Conservation (phyloP, 2,113 vertebrate genomes). For the Megaceryle maxima region DNA sequence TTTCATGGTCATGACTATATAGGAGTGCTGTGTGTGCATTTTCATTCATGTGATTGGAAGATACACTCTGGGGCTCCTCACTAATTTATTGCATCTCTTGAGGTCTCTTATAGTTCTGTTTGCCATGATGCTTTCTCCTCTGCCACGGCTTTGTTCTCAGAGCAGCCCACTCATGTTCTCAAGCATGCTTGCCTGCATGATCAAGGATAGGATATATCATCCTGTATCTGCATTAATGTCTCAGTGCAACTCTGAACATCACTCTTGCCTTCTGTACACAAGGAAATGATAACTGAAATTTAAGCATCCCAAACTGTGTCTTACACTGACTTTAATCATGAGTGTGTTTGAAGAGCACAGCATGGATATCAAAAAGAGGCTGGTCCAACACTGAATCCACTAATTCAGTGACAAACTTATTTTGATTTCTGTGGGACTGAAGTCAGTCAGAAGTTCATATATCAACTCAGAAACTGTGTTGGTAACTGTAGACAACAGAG, state of each 20-base stretch:
- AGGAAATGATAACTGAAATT: background rate
- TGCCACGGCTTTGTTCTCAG: background rate
- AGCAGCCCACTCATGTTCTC: background rate
- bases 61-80: background rate
- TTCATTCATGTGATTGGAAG: background rate
- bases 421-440: background rate
- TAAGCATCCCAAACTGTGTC: background rate
- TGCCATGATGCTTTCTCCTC: background rate
- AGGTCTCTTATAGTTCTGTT: background rate
- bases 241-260: background rate
- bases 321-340: background rate
- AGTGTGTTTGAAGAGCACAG: background rate
- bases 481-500: background rate
- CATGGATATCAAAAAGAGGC: background rate
- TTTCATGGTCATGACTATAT: background rate
- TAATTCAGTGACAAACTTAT: background rate
- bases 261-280: background rate
- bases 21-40: background rate
- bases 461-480: background rate
- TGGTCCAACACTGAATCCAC: background rate
- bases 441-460: background rate
- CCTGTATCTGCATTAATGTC: background rate
- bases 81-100: background rate
- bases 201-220: background rate
- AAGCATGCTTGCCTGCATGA: background rate